These are phyloP conservation scores for Athalia circularis DNA, from an alignment of 2,888 invertebrate species.

Conservation along the genomic window DNA sequence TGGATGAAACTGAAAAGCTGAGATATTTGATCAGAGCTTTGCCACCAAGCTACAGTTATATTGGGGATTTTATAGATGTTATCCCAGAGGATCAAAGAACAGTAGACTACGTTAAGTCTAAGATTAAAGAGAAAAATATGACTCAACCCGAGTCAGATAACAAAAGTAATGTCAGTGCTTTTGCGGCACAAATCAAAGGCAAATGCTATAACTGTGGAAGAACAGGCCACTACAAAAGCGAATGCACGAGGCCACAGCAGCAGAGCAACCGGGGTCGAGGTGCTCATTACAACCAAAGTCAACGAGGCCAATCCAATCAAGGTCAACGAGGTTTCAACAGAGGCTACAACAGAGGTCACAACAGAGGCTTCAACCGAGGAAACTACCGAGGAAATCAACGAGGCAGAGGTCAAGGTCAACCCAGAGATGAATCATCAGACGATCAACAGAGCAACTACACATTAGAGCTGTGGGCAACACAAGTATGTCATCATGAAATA, in stretches of 20 bases:
- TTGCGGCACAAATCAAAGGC: neutral
- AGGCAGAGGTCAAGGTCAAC: too few species aligned
- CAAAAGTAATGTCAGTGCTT: conserved; percentile 46
- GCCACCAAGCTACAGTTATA: conserved; percentile 46
- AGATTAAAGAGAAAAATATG: conserved; percentile 47
- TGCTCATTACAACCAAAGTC: neutral
- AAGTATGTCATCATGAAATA: too few species aligned
- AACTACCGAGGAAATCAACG: too few species aligned
- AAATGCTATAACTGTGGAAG: conserved; percentile 11
- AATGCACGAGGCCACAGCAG: conserved; percentile 13
- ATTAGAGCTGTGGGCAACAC: too few species aligned
- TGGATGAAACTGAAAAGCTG: conserved; percentile 42
- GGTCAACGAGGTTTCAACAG: neutral
- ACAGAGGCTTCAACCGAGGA: too few species aligned
- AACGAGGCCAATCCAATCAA: conserved; percentile 22
- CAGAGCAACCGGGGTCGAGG: conserved; percentile 38
- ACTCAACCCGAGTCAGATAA: conserved; percentile 30
- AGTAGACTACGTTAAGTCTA: conserved; percentile 44
- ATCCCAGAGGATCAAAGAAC: conserved; percentile 48
- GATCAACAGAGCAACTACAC: too few species aligned
- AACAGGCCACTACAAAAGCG: conserved; percentile 24
- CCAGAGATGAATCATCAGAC: too few species aligned
- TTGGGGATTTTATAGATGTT: conserved; percentile 46
- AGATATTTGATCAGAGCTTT: conserved; percentile 47
- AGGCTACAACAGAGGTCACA: conserved; percentile 10